These are phyloP conservation scores for Mus spicilegus DNA, from an alignment of 2,113 vertebrate species.

Conservation along the genomic window DNA sequence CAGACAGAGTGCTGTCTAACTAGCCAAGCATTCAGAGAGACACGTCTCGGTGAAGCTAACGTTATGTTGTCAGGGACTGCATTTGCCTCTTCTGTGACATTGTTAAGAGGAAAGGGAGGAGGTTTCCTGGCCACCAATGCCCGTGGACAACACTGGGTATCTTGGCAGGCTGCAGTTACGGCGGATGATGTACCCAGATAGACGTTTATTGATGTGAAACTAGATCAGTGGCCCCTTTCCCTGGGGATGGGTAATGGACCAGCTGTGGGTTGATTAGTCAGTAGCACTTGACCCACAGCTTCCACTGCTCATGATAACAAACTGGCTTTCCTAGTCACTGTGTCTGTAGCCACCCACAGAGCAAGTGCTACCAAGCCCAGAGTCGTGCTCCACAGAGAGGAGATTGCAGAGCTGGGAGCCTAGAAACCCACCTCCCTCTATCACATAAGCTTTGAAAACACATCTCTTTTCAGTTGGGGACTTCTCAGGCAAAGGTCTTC, in stretches of 20 bases:
- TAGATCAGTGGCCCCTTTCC: slow-evolving; percentile 48
- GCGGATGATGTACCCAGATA: neutral
- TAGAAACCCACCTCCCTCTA: neutral
- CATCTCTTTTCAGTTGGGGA: neutral
- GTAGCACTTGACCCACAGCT: slow-evolving; percentile 70
- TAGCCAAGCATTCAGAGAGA: slow-evolving; percentile 51
- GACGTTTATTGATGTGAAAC: slow-evolving; percentile 48
- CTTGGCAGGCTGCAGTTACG: slow-evolving; percentile 53
- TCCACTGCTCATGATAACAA: slow-evolving; percentile 51
- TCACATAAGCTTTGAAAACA: neutral
- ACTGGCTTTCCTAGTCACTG: slow-evolving; percentile 65
- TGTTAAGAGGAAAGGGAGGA: slow-evolving; percentile 58
- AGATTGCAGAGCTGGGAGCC: neutral
- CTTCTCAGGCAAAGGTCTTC: neutral
- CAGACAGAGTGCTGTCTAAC: slow-evolving; percentile 50
- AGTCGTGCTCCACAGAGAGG: neutral
- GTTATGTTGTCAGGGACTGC: slow-evolving; percentile 70
- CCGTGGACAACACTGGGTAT: slow-evolving; percentile 33
- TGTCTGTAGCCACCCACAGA: slow-evolving; percentile 31
- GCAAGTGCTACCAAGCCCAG: neutral
- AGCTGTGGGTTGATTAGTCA: slow-evolving; percentile 59
- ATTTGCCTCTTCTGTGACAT: slow-evolving; percentile 79
- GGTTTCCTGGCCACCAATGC: slow-evolving; percentile 66
- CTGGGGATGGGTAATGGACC: slow-evolving; percentile 50
- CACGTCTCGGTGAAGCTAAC: slow-evolving; percentile 77